phyloP scores from a whole-genome alignment of 2,888 invertebrate genomes.

The Ophion costatus region DNA sequence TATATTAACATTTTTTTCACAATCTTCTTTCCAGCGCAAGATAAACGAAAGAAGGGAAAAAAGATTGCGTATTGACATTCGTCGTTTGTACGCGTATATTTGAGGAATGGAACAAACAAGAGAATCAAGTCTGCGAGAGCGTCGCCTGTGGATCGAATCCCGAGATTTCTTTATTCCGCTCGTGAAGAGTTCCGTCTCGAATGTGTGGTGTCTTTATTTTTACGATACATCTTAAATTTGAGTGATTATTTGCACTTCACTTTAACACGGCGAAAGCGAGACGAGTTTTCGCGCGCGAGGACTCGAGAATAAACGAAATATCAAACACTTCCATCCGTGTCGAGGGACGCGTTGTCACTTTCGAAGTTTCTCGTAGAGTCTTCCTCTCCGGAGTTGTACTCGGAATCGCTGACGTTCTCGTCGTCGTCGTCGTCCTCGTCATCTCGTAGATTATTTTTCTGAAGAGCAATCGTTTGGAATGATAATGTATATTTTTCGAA shows the following conservation, averaged over 20 bases:
- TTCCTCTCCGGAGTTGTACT: slow-evolving; percentile 64
- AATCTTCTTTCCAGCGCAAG: neutral
- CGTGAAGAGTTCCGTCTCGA: neutral
- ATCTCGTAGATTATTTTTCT: slow-evolving; percentile 19
- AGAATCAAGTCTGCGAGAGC: neutral
- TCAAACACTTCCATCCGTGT: slow-evolving; percentile 56
- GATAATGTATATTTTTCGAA: neutral
- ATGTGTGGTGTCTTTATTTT: neutral
- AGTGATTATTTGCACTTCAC: neutral
- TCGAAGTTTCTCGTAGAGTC: slow-evolving; percentile 64
- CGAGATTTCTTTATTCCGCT: neutral
- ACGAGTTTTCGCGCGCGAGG: neutral
- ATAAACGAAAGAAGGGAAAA: neutral
- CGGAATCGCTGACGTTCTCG: slow-evolving; percentile 63
- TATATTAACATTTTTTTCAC: too few species aligned
- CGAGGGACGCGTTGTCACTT: slow-evolving; percentile 55
- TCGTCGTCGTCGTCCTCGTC: slow-evolving; percentile 27
- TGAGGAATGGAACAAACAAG: neutral
- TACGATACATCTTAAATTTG: neutral
- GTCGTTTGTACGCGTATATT: neutral
- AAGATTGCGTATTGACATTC: neutral
- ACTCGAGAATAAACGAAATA: neutral
- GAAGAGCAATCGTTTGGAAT: neutral
- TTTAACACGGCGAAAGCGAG: neutral
- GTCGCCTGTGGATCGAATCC: neutral